Evolutionary conservation across 2,888 invertebrate species (phyloP), one percentile per base, ranked within the genome.

Genomic region (Pyrgus malvae): DNA sequence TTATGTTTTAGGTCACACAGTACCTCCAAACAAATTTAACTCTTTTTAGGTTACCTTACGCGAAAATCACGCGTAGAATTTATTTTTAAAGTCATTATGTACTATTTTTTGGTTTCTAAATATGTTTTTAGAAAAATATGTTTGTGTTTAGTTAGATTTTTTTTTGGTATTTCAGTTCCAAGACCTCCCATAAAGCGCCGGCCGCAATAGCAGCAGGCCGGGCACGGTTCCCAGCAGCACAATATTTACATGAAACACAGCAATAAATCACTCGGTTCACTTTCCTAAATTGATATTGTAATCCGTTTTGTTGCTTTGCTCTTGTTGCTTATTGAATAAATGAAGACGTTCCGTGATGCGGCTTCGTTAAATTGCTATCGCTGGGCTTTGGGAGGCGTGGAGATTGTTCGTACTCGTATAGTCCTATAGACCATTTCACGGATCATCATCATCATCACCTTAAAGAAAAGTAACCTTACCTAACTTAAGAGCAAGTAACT

Each of bases 221-320:
- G 64, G 66, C 65, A 60, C 64, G 62, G 50, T 35, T 29, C 44
- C 29, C 51, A 53, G 45, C 67, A 65, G 67, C 63, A 62, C 72
- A 71, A 80, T 84, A 84, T 86, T 82, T 83, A 84, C 84, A 82
- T 79, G 79, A 61, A 67, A 69, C 78, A 72, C 70, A 69, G 74
- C 79, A 81, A 90, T 90, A 89, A 89, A 89, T 90, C 89, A 87
- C 72, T 72, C 70, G 76, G 66, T 83, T 83, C 88, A 89, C 88
- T 89, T 90, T 87, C 81, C 87, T 90, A 90, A 90, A 90, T 89
- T 90, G 89, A 90, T 90, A 90, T 90, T 89, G 86, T 89, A 89
- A 90, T 89, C 83, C 83, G 80, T 74, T 77, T 64, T 57, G 63
- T 64, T 57, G 61, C 65, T 75, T 80, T 85, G 77, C 78, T 88